Base-by-base conservation (phyloP, 2,888 invertebrate species). In the Thumatha senex region DNA sequence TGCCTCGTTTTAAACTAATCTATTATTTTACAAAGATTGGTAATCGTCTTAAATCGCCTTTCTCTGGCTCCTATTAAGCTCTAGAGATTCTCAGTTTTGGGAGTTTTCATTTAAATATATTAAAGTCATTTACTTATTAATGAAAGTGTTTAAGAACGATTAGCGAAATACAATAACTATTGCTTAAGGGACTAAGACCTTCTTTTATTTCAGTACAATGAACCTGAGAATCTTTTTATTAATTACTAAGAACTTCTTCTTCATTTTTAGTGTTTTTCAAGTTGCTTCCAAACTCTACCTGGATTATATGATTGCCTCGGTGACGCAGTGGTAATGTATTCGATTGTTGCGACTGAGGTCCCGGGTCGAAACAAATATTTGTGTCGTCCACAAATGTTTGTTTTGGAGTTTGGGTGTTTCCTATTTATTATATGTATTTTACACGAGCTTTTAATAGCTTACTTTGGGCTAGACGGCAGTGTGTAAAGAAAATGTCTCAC, bases 101-200 rank as follows among this genome's bases (percentile, higher is more conserved):
- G 63, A 65, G 59, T 58, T 63, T 47, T 51, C 51, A 47, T 48
- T 33, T 52, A 73, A 76, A 76, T 74, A 75, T 71, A 54, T 54
- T 58, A 66, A 74, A 76, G 74, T 73, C 72, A 73, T 65, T 75
- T 55, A 62, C 69, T 68, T 76, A 75, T 75, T 76, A 70, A 76
- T 76, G 74, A 67, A 72, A 15, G 67, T 46, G 10, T 24, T 24
- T 24, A 24, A 24, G n/a, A n/a, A n/a, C 62, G 61, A 57, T 63
- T 57, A 58, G 45, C 45, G 58, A 57, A 64, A 63, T 58, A 64
- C 62, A 64, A 56, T 57, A 60, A 70, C 57, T 56, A 56, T 50
- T 63, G 57, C 58, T 48, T 54, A 40, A 31, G 33, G 34, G 45
- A 48, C 55, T 42, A 48, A 48, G 24, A 56, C 61, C 56, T 56